Conservation (phyloP, 2,113 vertebrate genomes). For the Pygoscelis adeliae region DNA sequence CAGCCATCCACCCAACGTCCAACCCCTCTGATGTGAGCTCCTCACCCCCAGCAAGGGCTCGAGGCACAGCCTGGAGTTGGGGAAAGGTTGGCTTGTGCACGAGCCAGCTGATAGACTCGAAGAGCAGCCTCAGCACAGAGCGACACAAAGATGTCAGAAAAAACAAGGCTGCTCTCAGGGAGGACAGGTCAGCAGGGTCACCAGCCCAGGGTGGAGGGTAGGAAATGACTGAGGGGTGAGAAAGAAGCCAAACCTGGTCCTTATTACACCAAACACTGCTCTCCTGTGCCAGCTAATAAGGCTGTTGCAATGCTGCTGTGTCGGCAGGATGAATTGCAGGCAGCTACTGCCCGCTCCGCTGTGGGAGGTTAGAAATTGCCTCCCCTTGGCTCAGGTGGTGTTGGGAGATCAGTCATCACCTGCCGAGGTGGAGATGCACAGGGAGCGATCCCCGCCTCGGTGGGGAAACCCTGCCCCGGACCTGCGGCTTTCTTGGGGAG, state of each 20-base stretch:
- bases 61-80: neutral
- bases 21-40: neutral
- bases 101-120: neutral
- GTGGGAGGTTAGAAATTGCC: too few species aligned
- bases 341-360: neutral
- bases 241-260: neutral
- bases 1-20: neutral
- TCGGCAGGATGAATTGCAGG: neutral
- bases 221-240: constrained; percentile 29
- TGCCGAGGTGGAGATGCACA: neutral
- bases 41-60: neutral
- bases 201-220: neutral
- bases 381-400: accelerated
- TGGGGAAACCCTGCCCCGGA: neutral
- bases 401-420: neutral
- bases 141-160: neutral
- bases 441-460: accelerated
- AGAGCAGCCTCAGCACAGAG: neutral
- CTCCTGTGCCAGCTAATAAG: neutral
- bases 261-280: neutral
- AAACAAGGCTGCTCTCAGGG: neutral
- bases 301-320: neutral
- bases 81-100: neutral
- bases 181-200: neutral
- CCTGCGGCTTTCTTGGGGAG: too few species aligned